A percentile compares a stretch with the other conserved stretches of the same genome.
These are phyloP conservation scores for Cordilura impudica DNA, from an alignment of 2,888 invertebrate genomes.

Conservation along the genomic window DNA sequence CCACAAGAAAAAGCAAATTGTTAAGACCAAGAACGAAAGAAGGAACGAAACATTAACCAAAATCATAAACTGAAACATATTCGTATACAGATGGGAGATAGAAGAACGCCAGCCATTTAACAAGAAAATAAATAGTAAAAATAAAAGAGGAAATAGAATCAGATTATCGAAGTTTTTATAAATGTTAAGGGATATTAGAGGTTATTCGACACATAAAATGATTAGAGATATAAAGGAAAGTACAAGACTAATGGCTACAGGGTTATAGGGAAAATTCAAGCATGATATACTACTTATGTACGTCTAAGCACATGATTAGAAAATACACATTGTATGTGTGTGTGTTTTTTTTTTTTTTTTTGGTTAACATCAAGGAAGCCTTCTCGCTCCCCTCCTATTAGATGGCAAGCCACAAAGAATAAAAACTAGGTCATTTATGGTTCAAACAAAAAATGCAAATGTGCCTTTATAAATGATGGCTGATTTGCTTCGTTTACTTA, in stretches of 20 bases:
- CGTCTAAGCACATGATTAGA: not conserved
- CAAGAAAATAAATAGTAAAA: slow-evolving; percentile 12
- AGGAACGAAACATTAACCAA: slow-evolving; percentile 5
- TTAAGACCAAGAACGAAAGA: slow-evolving; percentile 4
- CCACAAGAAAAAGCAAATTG: slow-evolving; percentile 29
- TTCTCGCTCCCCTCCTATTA: not conserved
- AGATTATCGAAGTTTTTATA: slow-evolving; percentile 50
- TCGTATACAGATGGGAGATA: not conserved
- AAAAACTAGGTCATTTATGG: slow-evolving; percentile 40
- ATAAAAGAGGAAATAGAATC: slow-evolving; percentile 19
- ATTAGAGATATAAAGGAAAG: slow-evolving; percentile 1
- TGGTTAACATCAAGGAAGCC: not conserved
- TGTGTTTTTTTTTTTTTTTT: not conserved
- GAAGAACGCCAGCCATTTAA: slow-evolving; percentile 24
- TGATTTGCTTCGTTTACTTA: slow-evolving; percentile 28
- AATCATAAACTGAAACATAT: slow-evolving; percentile 15
- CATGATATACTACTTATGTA: slow-evolving; percentile 12
- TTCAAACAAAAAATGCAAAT: slow-evolving; percentile 49
- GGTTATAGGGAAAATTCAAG: slow-evolving; percentile 14
- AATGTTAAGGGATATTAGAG: slow-evolving; percentile 49
- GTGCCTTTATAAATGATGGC: slow-evolving; percentile 37
- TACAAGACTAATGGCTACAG: not conserved
- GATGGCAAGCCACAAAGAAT: no score
- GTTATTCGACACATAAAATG: slow-evolving; percentile 27
- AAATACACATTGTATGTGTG: not conserved